Evolutionary conservation across 2,113 vertebrate genomes (phyloP).

Genomic region (Pantherophis guttatus): DNA sequence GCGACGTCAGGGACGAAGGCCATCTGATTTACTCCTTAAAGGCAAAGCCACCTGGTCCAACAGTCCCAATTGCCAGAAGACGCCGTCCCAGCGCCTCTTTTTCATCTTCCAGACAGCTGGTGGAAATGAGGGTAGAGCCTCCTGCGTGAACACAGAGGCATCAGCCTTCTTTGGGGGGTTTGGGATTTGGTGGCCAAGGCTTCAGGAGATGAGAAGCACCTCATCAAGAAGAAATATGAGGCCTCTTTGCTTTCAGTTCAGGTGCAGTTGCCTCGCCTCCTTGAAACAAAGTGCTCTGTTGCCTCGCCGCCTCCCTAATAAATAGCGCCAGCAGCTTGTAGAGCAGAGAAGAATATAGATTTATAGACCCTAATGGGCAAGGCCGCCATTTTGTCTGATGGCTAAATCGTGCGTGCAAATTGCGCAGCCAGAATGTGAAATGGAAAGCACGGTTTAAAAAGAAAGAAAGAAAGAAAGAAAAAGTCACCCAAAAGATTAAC

Average conservation of each 20-base stretch:
- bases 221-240: background rate
- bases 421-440: background rate
- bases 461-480: background rate
- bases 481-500: background rate
- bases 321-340: background rate
- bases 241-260: background rate
- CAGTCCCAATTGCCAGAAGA: background rate
- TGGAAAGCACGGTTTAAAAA: background rate
- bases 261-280: background rate
- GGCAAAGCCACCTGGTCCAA: background rate
- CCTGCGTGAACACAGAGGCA: background rate
- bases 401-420: background rate
- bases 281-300: background rate
- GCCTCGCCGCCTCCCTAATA: background rate
- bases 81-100: fast-evolving
- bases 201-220: background rate
- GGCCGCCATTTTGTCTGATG: background rate
- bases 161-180: background rate
- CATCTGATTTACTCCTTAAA: background rate
- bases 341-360: background rate
- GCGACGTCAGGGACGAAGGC: background rate
- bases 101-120: background rate
- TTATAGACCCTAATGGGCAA: background rate
- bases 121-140: background rate
- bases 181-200: background rate